Evolutionary conservation across 2,888 invertebrate species (phyloP), one percentile per base, ranked within the genome.

Genomic region (Deilephila elpenor): DNA sequence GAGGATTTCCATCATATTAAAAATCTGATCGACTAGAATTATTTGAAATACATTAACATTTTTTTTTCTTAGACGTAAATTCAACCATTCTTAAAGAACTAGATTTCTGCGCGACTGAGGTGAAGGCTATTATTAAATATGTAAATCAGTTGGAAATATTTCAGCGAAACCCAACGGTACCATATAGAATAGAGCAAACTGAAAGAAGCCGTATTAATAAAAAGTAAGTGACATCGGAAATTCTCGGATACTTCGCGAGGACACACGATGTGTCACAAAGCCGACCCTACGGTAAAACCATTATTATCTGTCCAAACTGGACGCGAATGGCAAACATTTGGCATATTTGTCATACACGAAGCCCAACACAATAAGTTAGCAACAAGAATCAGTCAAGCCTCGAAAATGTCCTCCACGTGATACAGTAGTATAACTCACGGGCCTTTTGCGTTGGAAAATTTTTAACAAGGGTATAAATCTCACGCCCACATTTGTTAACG

Each of bases 371-470:
- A 82, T 78, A 82, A 81, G 79, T 83, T 81, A 78, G 77, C 77
- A 83, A 80, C 77, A 79, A 74, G 78, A 83, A 84, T 84, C 84
- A 84, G 82, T 82, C 84, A 85, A 75, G 80, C 82, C 74, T 79
- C 78, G 75, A 73, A 75, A 74, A 74, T 74, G 77, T 79, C 75
- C 76, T 78, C 76, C 78, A 67, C 73, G 80, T 78, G 79, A 78
- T 74, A 64, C 60, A 64, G 56, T 74, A 59, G 77, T 76, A 80
- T 75, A 61, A 76, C 73, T 78, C 76, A 77, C 70, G 75, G 71
- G 60, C 61, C 71, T 73, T 70, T 73, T 29, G 64, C 72, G 72
- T 59, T 78, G 78, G 76, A 79, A 78, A 78, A 77, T 79, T 82
- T 80, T 79, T 80, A 80, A 80, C 78, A 78, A 75, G 78, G 74